Evolutionary conservation across 2,113 vertebrate genomes (phyloP).

Genomic region (Mormyrus iriodes): DNA sequence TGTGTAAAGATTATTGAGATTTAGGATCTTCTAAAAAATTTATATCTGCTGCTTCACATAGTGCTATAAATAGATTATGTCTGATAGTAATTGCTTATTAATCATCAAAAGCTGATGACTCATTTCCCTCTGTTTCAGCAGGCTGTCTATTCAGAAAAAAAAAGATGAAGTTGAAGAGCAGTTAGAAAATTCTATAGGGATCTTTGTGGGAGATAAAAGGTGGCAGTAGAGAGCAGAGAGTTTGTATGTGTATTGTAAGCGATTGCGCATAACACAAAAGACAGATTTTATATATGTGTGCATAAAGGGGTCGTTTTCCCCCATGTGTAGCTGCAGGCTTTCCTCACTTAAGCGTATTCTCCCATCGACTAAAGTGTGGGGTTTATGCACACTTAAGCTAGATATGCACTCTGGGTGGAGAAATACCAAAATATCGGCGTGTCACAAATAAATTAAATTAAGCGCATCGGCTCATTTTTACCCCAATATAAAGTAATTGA

Average conservation of each 20-base stretch:
- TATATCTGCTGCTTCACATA: conserved; percentile 18
- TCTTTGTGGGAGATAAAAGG: not conserved
- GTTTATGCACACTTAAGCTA: not conserved
- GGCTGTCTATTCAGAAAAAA: conserved; percentile 32
- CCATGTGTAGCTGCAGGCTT: not conserved
- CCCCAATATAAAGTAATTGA: too few relatives aligned
- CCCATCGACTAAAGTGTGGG: not conserved
- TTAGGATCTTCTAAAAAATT: conserved; percentile 47
- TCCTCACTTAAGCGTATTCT: not conserved
- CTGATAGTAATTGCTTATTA: conserved; percentile 59
- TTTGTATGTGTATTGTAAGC: not conserved
- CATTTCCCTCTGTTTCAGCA: conserved; percentile 41
- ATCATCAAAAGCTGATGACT: conserved; percentile 60
- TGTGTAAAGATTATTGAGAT: conserved; percentile 31
- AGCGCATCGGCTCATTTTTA: too few relatives aligned
- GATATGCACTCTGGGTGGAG: not conserved
- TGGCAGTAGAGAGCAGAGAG: not conserved
- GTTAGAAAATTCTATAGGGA: not conserved
- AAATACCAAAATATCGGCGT: not conserved
- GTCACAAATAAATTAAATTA: not conserved
- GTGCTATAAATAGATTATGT: conserved; percentile 56
- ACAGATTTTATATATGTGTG: not conserved
- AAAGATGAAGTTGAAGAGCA: not conserved
- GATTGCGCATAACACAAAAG: not conserved
- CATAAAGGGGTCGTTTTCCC: not conserved